A percentile compares a stretch with the other conserved stretches of the same genome.
phyloP scores from a whole-genome alignment of 35 echinoderm and acorn worm species.

The Anneissia japonica region DNA sequence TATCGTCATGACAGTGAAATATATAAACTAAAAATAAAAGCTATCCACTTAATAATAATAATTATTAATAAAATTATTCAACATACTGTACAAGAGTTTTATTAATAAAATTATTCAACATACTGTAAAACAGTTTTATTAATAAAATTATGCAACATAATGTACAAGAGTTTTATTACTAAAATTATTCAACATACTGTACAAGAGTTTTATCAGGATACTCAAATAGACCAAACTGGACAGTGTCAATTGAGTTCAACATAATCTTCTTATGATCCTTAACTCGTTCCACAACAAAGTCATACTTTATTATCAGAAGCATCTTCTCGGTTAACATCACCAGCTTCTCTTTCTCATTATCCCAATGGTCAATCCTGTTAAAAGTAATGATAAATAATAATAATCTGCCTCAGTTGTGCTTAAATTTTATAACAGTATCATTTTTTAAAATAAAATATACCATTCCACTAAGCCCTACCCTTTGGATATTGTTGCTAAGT shows the following conservation, averaged over 20 bases:
- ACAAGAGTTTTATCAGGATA: conserved; percentile 88
- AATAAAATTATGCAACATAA: no score
- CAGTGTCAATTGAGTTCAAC: conserved; percentile 36
- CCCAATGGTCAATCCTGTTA: conserved; percentile 86
- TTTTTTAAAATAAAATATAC: neutral
- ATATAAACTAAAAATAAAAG: no score
- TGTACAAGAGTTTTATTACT: no score
- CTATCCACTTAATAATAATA: no score
- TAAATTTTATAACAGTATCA: neutral
- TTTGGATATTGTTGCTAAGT: no score
- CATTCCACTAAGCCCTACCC: neutral
- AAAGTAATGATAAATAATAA: neutral
- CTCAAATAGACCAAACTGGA: conserved; percentile 65
- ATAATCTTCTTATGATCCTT: conserved; percentile 47
- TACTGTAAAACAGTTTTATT: conserved; percentile 75
- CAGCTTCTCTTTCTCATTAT: conserved; percentile 77
- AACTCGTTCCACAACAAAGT: conserved; percentile 64
- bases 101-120: conserved; percentile 24
- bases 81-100: no score
- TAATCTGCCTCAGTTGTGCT: neutral
- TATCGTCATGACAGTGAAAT: no score
- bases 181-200: conserved; percentile 48
- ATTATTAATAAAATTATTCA: no score
- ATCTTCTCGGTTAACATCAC: conserved; percentile 57
- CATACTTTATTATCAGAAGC: conserved; percentile 65